Percentiles rank a stretch among this genome's conserved stretches.
Conservation (phyloP, 2,113 vertebrate species). For the Origma solitaria region DNA sequence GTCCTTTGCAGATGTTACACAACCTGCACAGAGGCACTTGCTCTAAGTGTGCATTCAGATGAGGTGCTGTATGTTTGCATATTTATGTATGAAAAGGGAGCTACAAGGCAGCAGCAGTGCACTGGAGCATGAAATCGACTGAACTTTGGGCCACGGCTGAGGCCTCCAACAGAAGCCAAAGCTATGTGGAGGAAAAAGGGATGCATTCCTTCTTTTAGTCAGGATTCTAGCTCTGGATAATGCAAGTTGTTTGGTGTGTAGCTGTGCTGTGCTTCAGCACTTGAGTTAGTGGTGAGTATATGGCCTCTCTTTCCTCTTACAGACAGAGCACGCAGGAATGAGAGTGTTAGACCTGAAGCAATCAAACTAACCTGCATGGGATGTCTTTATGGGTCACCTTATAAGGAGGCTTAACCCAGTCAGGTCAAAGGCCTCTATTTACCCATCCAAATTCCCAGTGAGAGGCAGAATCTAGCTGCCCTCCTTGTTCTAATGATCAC, state of each 20-base stretch:
- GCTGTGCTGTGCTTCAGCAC: background rate
- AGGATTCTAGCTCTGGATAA: background rate
- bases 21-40: background rate
- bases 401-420: background rate
- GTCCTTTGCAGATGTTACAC: conserved; percentile 24
- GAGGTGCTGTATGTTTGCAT: background rate
- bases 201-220: background rate
- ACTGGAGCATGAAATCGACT: background rate
- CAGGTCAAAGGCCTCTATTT: background rate
- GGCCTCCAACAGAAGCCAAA: background rate
- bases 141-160: background rate
- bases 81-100: background rate
- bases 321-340: background rate
- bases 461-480: background rate
- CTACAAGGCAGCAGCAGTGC: background rate
- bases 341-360: background rate
- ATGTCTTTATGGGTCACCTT: background rate
- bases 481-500: background rate
- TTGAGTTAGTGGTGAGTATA: background rate
- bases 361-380: background rate
- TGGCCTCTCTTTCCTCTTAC: background rate
- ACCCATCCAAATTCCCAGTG: background rate
- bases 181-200: background rate
- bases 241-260: background rate
- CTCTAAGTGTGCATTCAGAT: background rate